Percentiles rank a stretch among this genome's conserved stretches.
These are phyloP conservation scores for Enteromius trimaculatus DNA, from an alignment of 2,797 vertebrate species.

Conservation along the genomic window DNA sequence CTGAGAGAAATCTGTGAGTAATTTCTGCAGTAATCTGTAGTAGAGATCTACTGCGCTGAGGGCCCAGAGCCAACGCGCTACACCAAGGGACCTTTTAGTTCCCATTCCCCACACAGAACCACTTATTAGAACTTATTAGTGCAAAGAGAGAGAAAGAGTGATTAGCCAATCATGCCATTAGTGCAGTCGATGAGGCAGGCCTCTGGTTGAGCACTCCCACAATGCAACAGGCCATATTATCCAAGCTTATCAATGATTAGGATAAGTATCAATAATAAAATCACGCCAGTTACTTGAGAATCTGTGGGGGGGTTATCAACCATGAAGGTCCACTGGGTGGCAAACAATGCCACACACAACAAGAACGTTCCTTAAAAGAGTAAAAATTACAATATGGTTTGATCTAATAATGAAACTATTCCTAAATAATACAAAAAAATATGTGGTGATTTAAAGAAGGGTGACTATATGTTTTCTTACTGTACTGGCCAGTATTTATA, in stretches of 20 bases:
- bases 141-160: constrained; percentile 68
- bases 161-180: constrained; percentile 72
- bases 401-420: background rate
- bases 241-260: constrained; percentile 62
- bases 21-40: constrained; percentile 75
- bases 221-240: constrained; percentile 46
- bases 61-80: constrained; percentile 51
- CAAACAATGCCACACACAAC: constrained; percentile 55
- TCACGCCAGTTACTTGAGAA: constrained; percentile 29
- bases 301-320: constrained; percentile 39
- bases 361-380: background rate
- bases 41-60: constrained; percentile 53
- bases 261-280: constrained; percentile 63
- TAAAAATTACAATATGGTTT: background rate
- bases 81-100: constrained; percentile 57
- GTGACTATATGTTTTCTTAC: background rate
- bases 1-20: constrained; percentile 75
- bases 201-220: constrained; percentile 62
- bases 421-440: background rate
- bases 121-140: constrained; percentile 65
- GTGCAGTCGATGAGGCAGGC: constrained; percentile 65
- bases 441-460: background rate
- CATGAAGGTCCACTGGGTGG: constrained; percentile 30
- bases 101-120: constrained; percentile 58
- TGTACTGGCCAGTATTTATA: background rate